Evolutionary conservation across 1,140 invertebrate genomes (phyloP).

Genomic region (Trichonephila clavipes): DNA sequence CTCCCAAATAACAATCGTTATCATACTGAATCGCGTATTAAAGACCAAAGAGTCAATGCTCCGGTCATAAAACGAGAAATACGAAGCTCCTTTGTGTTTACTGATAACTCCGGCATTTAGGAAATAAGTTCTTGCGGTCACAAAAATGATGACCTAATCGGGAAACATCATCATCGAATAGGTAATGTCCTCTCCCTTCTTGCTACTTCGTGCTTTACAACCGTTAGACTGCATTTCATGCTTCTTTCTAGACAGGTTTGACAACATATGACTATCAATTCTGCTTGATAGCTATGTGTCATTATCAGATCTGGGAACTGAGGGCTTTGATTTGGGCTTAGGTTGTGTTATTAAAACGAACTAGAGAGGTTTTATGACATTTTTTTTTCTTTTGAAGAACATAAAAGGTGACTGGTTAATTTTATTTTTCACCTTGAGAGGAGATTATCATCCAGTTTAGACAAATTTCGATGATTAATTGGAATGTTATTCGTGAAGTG

Average conservation of each 20-base stretch:
- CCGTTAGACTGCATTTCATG: slow-evolving; percentile 57
- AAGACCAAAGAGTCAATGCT: slow-evolving; percentile 44
- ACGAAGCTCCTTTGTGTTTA: slow-evolving; percentile 23
- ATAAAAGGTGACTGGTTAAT: too few relatives aligned
- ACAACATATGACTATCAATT: slow-evolving; percentile 63
- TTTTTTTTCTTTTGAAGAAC: background rate
- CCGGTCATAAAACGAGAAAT: slow-evolving; percentile 46
- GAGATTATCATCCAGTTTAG: too few relatives aligned
- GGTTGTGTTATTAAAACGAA: slow-evolving; percentile 5
- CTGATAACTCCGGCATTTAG: slow-evolving; percentile 43
- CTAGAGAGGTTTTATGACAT: background rate
- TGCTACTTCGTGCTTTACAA: slow-evolving; percentile 45
- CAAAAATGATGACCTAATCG: slow-evolving; percentile 64
- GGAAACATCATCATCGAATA: slow-evolving; percentile 28
- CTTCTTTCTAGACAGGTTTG: slow-evolving; percentile 66
- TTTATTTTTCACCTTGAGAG: too few relatives aligned
- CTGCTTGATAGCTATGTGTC: slow-evolving; percentile 58
- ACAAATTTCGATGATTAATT: too few relatives aligned
- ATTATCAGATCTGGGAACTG: slow-evolving; percentile 49
- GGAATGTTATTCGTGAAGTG: too few relatives aligned
- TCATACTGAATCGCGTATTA: slow-evolving; percentile 15
- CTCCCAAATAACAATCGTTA: slow-evolving; percentile 21
- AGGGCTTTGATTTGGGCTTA: background rate
- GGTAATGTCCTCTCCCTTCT: background rate
- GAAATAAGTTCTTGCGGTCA: slow-evolving; percentile 22